Conservation (phyloP, 2,888 invertebrate species). For the Villa cingulata region DNA sequence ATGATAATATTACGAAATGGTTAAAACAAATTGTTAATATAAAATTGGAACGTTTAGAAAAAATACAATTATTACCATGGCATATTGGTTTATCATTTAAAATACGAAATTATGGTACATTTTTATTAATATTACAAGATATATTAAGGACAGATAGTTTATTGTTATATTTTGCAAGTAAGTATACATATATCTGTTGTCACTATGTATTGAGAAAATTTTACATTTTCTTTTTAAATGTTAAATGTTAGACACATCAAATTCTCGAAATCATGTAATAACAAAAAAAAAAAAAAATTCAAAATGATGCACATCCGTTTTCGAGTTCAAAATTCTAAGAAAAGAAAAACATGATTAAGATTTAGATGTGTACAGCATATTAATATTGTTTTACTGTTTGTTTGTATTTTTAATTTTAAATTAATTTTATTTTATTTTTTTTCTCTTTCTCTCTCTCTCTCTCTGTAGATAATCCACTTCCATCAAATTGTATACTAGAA, state of each 20-base stretch:
- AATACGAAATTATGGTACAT: slow-evolving; percentile 32
- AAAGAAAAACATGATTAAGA: too few relatives aligned
- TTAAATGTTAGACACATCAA: too few relatives aligned
- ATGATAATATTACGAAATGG: slow-evolving; percentile 42
- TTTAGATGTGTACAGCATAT: too few relatives aligned
- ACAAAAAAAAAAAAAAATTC: too few relatives aligned
- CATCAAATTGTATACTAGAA: slow-evolving; percentile 30
- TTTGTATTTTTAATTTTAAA: too few relatives aligned
- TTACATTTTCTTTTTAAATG: too few relatives aligned
- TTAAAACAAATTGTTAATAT: slow-evolving; percentile 37
- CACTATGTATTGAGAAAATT: too few relatives aligned
- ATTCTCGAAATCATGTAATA: too few relatives aligned
- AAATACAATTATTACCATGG: slow-evolving; percentile 40
- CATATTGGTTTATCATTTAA: slow-evolving; percentile 40
- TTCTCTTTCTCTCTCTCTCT: too few relatives aligned
- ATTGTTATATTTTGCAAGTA: slow-evolving; percentile 38
- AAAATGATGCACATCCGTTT: too few relatives aligned
- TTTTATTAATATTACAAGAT: slow-evolving; percentile 38
- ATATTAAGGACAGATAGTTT: slow-evolving; percentile 40
- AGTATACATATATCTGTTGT: slow-evolving; percentile 12
- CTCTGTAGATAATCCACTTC: slow-evolving; percentile 34
- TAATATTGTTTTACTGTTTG: not conserved
- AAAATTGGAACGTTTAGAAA: slow-evolving; percentile 37
- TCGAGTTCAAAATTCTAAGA: too few relatives aligned
- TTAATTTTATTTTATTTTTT: slow-evolving; percentile 2